These are phyloP conservation scores for Ondatra zibethicus DNA, from an alignment of 2,113 vertebrate genomes.

Conservation along the genomic window DNA sequence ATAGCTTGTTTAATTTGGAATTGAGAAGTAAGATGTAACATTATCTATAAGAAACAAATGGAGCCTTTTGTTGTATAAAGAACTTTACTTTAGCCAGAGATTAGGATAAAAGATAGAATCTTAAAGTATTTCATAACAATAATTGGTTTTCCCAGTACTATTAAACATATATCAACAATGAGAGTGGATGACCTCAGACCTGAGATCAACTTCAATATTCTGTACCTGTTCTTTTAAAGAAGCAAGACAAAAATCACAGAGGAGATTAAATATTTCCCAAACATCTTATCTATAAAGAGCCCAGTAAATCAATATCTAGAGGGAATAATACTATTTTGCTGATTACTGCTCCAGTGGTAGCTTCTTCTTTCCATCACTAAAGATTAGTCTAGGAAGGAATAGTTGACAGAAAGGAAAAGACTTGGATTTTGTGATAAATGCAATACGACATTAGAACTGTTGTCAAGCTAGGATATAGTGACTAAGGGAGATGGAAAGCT, in stretches of 20 bases:
- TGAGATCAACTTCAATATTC: constrained; percentile 44
- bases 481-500: background rate
- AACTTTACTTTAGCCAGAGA: background rate
- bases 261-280: background rate
- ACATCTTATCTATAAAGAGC: background rate
- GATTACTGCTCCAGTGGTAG: background rate
- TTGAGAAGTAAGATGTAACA: constrained; percentile 56
- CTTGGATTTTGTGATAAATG: background rate
- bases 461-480: constrained; percentile 43
- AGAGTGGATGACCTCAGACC: constrained; percentile 28
- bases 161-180: constrained; percentile 43
- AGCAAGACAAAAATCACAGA: background rate
- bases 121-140: constrained; percentile 38
- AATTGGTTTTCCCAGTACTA: constrained; percentile 38
- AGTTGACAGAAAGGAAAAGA: constrained; percentile 42
- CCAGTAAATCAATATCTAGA: constrained; percentile 21
- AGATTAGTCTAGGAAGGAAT: background rate
- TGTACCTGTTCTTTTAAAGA: constrained; percentile 29
- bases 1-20: constrained; percentile 38
- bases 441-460: background rate
- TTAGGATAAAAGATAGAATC: constrained; percentile 29
- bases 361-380: constrained; percentile 38
- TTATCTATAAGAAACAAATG: constrained; percentile 43
- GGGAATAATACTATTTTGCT: background rate
- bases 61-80: constrained; percentile 29